A percentile compares a stretch with the other conserved stretches of the same genome.
These are phyloP conservation scores for Prietella phreatophila DNA, from an alignment of 2,113 vertebrate species.

Conservation along the genomic window DNA sequence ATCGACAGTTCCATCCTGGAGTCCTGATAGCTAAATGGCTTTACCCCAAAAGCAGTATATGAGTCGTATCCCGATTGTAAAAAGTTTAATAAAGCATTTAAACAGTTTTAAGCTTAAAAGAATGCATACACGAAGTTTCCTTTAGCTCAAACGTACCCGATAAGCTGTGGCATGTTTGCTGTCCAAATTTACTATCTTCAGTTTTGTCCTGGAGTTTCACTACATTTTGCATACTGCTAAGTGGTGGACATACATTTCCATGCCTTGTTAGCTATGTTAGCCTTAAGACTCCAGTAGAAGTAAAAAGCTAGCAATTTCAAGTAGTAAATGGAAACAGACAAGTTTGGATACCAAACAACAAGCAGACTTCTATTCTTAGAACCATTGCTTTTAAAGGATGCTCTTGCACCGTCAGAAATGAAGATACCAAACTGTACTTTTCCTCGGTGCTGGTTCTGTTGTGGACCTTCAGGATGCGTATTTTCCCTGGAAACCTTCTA, in stretches of 20 bases:
- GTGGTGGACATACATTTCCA: not conserved
- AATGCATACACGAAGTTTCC: not conserved
- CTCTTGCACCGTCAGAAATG: not conserved
- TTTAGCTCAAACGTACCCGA: not conserved
- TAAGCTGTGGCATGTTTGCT: not conserved
- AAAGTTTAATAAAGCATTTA: not conserved
- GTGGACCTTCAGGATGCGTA: not conserved
- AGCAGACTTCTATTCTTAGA: not conserved
- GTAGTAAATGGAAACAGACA: not conserved
- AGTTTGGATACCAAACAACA: not conserved
- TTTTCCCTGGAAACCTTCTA: not conserved
- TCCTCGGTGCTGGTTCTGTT: not conserved
- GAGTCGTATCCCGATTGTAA: too few relatives aligned
- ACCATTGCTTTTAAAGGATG: not conserved
- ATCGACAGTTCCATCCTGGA: not conserved
- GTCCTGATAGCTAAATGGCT: not conserved
- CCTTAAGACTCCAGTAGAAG: not conserved
- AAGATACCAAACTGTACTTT: not conserved
- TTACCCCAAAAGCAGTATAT: not conserved
- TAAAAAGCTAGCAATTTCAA: not conserved
- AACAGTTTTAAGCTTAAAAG: not conserved
- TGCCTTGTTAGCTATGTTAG: not conserved
- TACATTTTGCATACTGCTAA: not conserved
- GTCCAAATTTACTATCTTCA: not conserved
- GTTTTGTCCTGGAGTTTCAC: not conserved